These are phyloP conservation scores for Siniperca scherzeri DNA, from an alignment of 2,797 vertebrate species.

Conservation along the genomic window DNA sequence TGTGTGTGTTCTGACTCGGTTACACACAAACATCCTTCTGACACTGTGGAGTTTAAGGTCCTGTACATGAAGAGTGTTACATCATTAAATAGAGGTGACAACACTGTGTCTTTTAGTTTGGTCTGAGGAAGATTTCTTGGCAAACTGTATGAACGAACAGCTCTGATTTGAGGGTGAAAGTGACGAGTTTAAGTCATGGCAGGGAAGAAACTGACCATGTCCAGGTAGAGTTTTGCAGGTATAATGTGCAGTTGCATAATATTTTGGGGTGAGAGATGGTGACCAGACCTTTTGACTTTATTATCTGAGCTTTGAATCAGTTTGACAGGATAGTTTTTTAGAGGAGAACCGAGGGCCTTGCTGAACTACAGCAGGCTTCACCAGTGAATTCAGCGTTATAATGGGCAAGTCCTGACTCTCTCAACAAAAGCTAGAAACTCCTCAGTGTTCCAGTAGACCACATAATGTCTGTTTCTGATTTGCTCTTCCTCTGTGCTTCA, in stretches of 20 bases:
- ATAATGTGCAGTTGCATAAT: conserved; percentile 54
- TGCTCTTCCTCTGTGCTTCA: conserved; percentile 81
- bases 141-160: conserved; percentile 1
- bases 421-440: conserved; percentile 54
- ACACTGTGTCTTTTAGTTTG: conserved; percentile 25
- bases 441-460: conserved; percentile 45
- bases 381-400: conserved; percentile 41
- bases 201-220: conserved; percentile 23
- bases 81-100: conserved; percentile 22
- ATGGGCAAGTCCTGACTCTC: conserved; percentile 51
- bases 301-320: conserved; percentile 42
- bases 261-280: conserved; percentile 25
- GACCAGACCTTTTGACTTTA: conserved; percentile 43
- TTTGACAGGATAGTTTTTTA: conserved; percentile 19
- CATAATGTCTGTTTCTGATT: conserved; percentile 37
- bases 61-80: conserved; percentile 45
- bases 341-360: conserved; percentile 35
- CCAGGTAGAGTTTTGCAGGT: conserved; percentile 39
- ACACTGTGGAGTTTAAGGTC: conserved; percentile 5
- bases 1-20: not conserved
- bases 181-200: conserved; percentile 8
- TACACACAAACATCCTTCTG: conserved; percentile 10
- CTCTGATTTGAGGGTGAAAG: not conserved
- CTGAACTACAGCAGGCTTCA: conserved; percentile 51
- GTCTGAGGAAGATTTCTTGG: conserved; percentile 25